phyloP scores from a whole-genome alignment of 2,797 vertebrate genomes.

The Parotocinclus haroldoi region DNA sequence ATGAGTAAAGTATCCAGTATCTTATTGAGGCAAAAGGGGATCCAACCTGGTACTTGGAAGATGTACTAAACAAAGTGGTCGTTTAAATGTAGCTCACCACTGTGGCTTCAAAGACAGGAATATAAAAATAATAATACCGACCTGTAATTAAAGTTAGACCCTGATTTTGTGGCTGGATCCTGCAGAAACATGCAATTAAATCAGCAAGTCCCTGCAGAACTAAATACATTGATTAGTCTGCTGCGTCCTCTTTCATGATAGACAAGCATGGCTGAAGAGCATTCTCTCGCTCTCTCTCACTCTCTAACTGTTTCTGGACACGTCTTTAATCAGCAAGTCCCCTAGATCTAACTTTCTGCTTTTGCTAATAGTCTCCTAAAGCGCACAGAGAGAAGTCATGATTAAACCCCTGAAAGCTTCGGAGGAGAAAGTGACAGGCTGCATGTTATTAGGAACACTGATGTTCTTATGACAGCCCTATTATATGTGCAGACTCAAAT shows the following conservation, averaged over 20 bases:
- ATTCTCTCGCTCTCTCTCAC: not conserved
- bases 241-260: slow-evolving; percentile 43
- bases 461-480: slow-evolving; percentile 21
- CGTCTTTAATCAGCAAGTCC: slow-evolving; percentile 30
- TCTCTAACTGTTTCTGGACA: slow-evolving; percentile 12
- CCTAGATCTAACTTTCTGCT: slow-evolving; percentile 20
- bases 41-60: no score
- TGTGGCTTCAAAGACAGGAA: slow-evolving; percentile 20
- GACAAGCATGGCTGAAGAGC: slow-evolving; percentile 31
- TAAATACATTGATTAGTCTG: slow-evolving; percentile 48
- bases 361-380: slow-evolving; percentile 25
- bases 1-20: no score
- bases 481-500: slow-evolving; percentile 15
- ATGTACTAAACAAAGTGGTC: no score
- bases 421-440: slow-evolving; percentile 31
- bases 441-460: slow-evolving; percentile 22
- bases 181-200: slow-evolving; percentile 46
- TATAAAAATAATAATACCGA: slow-evolving; percentile 30
- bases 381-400: slow-evolving; percentile 21
- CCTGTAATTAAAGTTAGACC: slow-evolving; percentile 43
- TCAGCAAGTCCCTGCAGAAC: slow-evolving; percentile 41
- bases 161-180: slow-evolving; percentile 34
- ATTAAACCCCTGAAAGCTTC: slow-evolving; percentile 38
- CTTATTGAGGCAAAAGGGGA: no score
- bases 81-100: no score